Evolutionary conservation across 2,888 invertebrate genomes (phyloP).

Genomic region (Elegia similella): DNA sequence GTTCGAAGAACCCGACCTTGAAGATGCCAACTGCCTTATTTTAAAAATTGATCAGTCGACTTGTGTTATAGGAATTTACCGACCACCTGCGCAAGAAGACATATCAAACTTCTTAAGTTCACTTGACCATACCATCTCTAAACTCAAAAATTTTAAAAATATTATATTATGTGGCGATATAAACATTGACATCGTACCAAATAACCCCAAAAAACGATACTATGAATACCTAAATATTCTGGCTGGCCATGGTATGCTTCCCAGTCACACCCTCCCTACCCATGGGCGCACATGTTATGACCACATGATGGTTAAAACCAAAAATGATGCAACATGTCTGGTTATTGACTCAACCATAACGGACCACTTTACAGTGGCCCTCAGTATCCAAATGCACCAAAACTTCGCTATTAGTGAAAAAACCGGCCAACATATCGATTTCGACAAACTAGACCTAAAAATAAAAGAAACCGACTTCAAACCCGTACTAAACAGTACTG

Average conservation of each 20-base stretch:
- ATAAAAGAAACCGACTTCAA: no score
- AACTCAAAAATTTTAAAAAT: background rate
- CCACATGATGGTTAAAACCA: slow-evolving; percentile 14
- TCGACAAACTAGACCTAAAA: no score
- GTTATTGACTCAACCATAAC: slow-evolving; percentile 8
- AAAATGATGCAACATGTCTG: background rate
- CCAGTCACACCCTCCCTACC: background rate
- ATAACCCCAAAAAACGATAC: background rate
- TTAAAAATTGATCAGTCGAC: slow-evolving; percentile 1
- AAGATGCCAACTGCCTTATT: slow-evolving; percentile 10
- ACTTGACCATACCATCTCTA: background rate
- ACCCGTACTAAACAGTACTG: no score
- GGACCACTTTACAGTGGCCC: slow-evolving; percentile 3
- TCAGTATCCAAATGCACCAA: no score
- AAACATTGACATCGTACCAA: slow-evolving; percentile 12
- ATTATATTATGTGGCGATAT: slow-evolving; percentile 11
- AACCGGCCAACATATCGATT: no score
- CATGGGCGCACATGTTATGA: slow-evolving; percentile 4
- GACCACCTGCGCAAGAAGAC: background rate
- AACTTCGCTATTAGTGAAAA: no score
- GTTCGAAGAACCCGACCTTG: background rate
- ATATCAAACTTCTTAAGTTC: slow-evolving; percentile 5
- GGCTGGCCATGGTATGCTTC: background rate
- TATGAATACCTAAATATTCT: slow-evolving; percentile 7
- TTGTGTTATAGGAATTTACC: slow-evolving; percentile 14